These are phyloP conservation scores for Epinephelus malabaricus DNA, from an alignment of 2,797 vertebrate genomes.

Conservation along the genomic window DNA sequence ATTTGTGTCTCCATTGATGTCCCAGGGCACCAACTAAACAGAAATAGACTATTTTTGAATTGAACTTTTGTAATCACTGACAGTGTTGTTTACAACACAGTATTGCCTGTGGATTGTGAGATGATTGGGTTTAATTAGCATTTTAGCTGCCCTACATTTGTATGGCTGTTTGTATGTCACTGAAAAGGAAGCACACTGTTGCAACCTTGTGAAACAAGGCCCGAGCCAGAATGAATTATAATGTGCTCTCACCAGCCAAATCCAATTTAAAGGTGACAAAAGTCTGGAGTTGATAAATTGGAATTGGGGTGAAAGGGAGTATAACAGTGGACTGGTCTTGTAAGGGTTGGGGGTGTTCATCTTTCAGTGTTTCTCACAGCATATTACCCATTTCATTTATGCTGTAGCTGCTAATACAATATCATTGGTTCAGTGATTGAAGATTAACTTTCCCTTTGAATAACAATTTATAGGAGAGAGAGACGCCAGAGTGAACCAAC, in stretches of 20 bases:
- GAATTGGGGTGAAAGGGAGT: conserved; percentile 71
- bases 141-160: conserved; percentile 77
- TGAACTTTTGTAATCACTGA: conserved; percentile 73
- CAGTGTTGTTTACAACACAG: conserved; percentile 73
- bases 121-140: conserved; percentile 80
- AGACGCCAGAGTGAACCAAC: conserved; percentile 60
- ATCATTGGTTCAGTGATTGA: conserved; percentile 78
- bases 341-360: conserved; percentile 66
- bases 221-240: conserved; percentile 65
- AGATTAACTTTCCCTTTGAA: conserved; percentile 77
- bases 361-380: conserved; percentile 71
- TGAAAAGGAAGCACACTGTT: conserved; percentile 66
- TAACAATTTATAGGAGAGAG: conserved; percentile 70
- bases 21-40: conserved; percentile 59
- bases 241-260: conserved; percentile 72
- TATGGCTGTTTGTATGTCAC: conserved; percentile 68
- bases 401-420: conserved; percentile 78
- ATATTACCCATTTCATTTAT: conserved; percentile 78
- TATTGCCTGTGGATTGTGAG: conserved; percentile 73
- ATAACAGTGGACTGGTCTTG: conserved; percentile 69
- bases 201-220: conserved; percentile 76
- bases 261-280: conserved; percentile 81
- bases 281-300: conserved; percentile 77
- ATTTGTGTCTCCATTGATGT: conserved; percentile 56
- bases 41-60: conserved; percentile 66